A percentile compares a stretch with the other conserved stretches of the same genome.
Evolutionary conservation across 2,888 invertebrate genomes (phyloP).

Genomic region (Griposia aprilina): DNA sequence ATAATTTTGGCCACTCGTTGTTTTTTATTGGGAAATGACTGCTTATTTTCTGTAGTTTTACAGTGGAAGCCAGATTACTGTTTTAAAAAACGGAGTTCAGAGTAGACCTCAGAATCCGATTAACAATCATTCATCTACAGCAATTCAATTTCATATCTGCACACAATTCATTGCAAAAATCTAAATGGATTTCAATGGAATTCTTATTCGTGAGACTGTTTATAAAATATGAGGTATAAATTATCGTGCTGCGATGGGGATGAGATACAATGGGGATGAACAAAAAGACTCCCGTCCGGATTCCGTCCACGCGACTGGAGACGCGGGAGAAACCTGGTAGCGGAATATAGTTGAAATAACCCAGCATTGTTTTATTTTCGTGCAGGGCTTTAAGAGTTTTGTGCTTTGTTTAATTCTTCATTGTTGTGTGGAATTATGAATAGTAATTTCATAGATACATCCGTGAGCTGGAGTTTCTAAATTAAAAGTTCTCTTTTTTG

Average conservation of each 20-base stretch:
- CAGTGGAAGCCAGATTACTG: neutral
- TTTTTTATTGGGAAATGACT: neutral
- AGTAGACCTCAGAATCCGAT: neutral
- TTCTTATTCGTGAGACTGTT: conserved; percentile 40
- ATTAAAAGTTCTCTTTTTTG: neutral
- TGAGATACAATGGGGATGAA: conserved; percentile 54
- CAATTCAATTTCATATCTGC: neutral
- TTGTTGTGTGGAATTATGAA: conserved; percentile 9
- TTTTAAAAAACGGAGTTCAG: no score
- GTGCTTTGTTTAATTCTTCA: conserved; percentile 14
- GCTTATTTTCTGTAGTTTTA: neutral
- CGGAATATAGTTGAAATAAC: conserved; percentile 47
- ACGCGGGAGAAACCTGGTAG: conserved; percentile 42
- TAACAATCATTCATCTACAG: neutral
- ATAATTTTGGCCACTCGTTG: neutral
- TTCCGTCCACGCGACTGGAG: conserved; percentile 55
- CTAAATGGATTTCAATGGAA: conserved; percentile 22
- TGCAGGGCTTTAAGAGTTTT: conserved; percentile 20
- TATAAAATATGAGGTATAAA: conserved; percentile 55
- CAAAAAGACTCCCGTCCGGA: conserved; percentile 52
- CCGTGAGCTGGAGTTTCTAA: neutral
- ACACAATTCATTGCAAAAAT: conserved; percentile 8
- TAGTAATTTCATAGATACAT: neutral
- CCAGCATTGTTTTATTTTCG: conserved; percentile 51
- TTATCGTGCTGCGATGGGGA: conserved; percentile 44